phyloP scores from a whole-genome alignment of 2,113 vertebrate species.

The Tychaedon coryphoeus region DNA sequence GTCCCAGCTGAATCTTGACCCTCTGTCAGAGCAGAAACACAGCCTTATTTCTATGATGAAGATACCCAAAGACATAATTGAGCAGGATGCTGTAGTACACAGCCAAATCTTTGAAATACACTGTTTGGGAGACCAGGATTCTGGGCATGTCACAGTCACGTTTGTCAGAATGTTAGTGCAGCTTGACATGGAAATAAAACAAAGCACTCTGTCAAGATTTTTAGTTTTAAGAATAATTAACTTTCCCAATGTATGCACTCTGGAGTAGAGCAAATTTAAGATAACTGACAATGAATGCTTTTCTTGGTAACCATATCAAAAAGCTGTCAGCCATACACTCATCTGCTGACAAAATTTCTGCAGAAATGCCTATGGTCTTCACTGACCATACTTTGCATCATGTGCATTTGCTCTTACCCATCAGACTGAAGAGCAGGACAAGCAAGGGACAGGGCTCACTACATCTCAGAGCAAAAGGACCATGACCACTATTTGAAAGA shows the following conservation, averaged over 20 bases:
- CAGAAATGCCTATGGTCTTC: background rate
- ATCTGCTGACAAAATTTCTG: background rate
- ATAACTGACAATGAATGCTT: background rate
- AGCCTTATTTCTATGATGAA: background rate
- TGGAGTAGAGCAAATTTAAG: background rate
- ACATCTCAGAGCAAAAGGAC: background rate
- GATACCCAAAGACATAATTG: background rate
- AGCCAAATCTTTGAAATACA: background rate
- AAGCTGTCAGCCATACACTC: background rate
- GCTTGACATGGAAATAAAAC: background rate
- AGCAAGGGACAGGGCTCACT: background rate
- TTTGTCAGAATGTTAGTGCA: background rate
- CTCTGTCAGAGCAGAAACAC: background rate
- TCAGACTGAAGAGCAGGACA: background rate
- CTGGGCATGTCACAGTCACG: fast-evolving
- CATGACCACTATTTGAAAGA: background rate
- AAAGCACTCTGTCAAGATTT: background rate
- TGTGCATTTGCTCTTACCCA: background rate
- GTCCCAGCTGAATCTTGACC: background rate
- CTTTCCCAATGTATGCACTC: background rate
- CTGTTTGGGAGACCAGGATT: background rate
- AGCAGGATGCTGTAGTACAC: background rate
- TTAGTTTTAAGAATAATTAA: background rate
- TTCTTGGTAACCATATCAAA: background rate
- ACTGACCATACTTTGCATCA: background rate